Conservation (phyloP, 1,140 invertebrate species). For the Aphaenogaster ashmeadi region DNA sequence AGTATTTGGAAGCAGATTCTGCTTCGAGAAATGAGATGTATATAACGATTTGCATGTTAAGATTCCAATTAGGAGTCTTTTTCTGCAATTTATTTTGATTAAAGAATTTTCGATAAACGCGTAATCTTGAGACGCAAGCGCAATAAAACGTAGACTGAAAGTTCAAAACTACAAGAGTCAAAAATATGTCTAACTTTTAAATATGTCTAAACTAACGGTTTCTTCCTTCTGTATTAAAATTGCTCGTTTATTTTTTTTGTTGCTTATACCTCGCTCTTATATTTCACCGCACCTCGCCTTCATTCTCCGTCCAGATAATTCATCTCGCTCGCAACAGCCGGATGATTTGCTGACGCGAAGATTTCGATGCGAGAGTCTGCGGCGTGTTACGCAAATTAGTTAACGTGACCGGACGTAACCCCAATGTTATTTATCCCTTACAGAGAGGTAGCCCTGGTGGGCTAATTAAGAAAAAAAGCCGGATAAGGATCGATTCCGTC, state of each 20-base stretch:
- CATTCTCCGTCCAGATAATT: conserved; percentile 21
- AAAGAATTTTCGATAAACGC: not conserved
- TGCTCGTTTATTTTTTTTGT: not conserved
- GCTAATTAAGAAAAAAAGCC: conserved; percentile 76
- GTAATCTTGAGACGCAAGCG: not conserved
- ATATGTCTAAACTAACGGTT: not conserved
- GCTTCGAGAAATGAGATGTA: not conserved
- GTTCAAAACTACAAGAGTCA: not conserved
- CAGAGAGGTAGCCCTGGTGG: not conserved
- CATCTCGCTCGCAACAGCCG: conserved; percentile 41
- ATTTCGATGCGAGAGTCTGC: conserved; percentile 41
- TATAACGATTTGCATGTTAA: not conserved
- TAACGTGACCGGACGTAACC: conserved; percentile 60
- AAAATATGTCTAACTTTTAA: not conserved
- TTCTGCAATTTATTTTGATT: not conserved
- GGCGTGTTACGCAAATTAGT: conserved; percentile 77
- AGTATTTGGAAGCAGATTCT: not conserved
- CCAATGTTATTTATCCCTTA: conserved; percentile 49
- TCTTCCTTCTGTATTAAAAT: not conserved
- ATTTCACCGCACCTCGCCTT: conserved; percentile 7
- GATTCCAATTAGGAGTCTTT: not conserved
- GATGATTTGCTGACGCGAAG: conserved; percentile 48
- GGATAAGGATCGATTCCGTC: conserved; percentile 67
- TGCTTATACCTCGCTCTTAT: not conserved
- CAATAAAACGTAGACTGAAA: not conserved